Percentiles rank a stretch among this genome's conserved stretches.
phyloP scores from a whole-genome alignment of 2,888 invertebrate genomes.

The Arctia plantaginis region DNA sequence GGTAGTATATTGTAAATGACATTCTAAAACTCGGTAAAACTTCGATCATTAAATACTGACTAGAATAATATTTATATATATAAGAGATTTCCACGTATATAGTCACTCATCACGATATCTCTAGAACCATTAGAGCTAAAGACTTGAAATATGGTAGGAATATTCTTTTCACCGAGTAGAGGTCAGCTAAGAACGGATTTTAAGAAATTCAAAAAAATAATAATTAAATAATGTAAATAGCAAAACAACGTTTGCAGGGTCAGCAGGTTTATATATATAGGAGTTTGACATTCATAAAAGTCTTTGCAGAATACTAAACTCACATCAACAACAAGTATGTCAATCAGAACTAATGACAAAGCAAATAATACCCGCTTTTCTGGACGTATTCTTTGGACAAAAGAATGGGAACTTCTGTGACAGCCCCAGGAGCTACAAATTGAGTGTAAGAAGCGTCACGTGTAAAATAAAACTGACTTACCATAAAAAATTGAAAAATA shows the following conservation, averaged over 20 bases:
- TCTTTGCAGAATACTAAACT: neutral
- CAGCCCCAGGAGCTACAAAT: neutral
- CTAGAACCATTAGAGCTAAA: too few relatives aligned
- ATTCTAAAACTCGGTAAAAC: neutral
- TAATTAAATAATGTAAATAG: too few relatives aligned
- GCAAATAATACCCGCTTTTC: neutral
- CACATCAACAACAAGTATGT: neutral
- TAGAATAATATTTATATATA: too few relatives aligned
- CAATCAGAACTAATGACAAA: neutral
- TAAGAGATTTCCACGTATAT: too few relatives aligned
- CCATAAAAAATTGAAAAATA: slow-evolving; percentile 80
- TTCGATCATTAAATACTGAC: neutral
- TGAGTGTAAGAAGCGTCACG: neutral
- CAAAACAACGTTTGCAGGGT: too few relatives aligned
- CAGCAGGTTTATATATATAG: too few relatives aligned
- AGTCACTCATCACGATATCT: too few relatives aligned
- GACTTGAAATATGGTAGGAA: too few relatives aligned
- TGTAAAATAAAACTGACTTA: slow-evolving; percentile 53
- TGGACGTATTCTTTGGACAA: neutral
- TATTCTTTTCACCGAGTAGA: too few relatives aligned
- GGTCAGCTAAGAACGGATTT: too few relatives aligned
- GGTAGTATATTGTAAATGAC: neutral
- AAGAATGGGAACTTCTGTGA: neutral
- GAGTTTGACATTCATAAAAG: neutral
- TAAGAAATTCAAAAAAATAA: too few relatives aligned